These are phyloP conservation scores for Ceraclea dissimilis DNA, from an alignment of 2,888 invertebrate species.

Conservation along the genomic window DNA sequence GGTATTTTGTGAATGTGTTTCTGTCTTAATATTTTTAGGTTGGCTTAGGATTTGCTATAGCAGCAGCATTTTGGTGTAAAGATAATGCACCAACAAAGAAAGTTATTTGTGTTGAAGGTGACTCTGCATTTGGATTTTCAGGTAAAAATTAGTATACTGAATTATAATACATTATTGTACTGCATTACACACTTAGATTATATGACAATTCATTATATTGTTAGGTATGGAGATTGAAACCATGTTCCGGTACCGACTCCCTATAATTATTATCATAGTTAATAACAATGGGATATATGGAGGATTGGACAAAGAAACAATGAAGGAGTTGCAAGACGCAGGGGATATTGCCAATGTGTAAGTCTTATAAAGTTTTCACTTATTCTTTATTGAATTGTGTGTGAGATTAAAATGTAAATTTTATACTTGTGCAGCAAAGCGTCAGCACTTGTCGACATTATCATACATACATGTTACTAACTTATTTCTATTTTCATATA, in stretches of 20 bases:
- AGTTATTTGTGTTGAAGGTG: constrained; percentile 92
- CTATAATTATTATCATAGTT: constrained; percentile 81
- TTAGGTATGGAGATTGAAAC: constrained; percentile 95
- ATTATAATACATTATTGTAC: no score
- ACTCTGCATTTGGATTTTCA: constrained; percentile 96
- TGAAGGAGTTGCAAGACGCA: constrained; percentile 58
- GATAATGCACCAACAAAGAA: constrained; percentile 72
- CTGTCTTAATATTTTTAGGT: constrained; percentile 44
- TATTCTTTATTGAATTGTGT: not conserved
- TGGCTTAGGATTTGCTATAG: constrained; percentile 85
- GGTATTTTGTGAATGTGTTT: no score
- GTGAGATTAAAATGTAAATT: not conserved
- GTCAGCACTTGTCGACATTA: not conserved
- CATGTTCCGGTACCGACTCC: constrained; percentile 87
- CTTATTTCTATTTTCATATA: no score
- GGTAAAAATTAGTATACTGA: constrained; percentile 48
- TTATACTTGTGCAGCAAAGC: not conserved
- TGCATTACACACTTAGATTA: no score
- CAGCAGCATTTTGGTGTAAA: constrained; percentile 84
- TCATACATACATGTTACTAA: no score
- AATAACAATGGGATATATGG: constrained; percentile 95
- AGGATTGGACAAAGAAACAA: constrained; percentile 73
- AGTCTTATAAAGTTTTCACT: constrained; percentile 31
- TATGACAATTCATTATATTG: no score
- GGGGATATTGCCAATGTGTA: constrained; percentile 72